These are phyloP conservation scores for Drosophila cognata DNA, from an alignment of 2,888 invertebrate genomes.

Conservation along the genomic window DNA sequence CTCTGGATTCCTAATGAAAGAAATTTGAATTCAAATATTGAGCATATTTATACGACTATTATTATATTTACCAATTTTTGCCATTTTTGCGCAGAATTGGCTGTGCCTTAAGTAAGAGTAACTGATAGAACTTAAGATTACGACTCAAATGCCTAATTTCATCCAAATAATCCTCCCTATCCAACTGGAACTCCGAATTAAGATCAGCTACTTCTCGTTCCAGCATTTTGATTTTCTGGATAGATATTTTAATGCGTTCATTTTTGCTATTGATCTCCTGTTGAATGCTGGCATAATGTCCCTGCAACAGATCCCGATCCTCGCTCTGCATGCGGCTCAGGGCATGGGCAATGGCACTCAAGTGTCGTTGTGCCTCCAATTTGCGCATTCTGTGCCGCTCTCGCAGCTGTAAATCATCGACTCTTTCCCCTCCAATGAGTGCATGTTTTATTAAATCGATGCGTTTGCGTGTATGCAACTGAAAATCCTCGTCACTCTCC, in stretches of 20 bases:
- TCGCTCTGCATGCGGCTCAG: slow-evolving; percentile 89
- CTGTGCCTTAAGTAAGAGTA: slow-evolving; percentile 88
- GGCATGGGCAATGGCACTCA: slow-evolving; percentile 87
- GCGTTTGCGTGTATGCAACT: slow-evolving; percentile 83
- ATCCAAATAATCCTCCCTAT: slow-evolving; percentile 93
- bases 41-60: neutral
- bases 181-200: slow-evolving; percentile 92
- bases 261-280: slow-evolving; percentile 91
- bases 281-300: slow-evolving; percentile 91
- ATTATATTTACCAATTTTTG: slow-evolving; percentile 87
- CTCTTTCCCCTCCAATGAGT: slow-evolving; percentile 92
- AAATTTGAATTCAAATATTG: neutral
- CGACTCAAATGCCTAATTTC: slow-evolving; percentile 91
- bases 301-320: slow-evolving; percentile 89
- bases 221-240: slow-evolving; percentile 88
- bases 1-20: slow-evolving; percentile 88
- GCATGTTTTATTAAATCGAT: slow-evolving; percentile 89
- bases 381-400: slow-evolving; percentile 89
- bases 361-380: slow-evolving; percentile 88
- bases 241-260: slow-evolving; percentile 88
- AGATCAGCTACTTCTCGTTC: slow-evolving; percentile 91
- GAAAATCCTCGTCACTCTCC: slow-evolving; percentile 53
- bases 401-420: slow-evolving; percentile 89
- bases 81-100: slow-evolving; percentile 90
- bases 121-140: slow-evolving; percentile 88